Evolutionary conservation across 2,797 vertebrate genomes (phyloP).

Genomic region (Gallirallus australis): DNA sequence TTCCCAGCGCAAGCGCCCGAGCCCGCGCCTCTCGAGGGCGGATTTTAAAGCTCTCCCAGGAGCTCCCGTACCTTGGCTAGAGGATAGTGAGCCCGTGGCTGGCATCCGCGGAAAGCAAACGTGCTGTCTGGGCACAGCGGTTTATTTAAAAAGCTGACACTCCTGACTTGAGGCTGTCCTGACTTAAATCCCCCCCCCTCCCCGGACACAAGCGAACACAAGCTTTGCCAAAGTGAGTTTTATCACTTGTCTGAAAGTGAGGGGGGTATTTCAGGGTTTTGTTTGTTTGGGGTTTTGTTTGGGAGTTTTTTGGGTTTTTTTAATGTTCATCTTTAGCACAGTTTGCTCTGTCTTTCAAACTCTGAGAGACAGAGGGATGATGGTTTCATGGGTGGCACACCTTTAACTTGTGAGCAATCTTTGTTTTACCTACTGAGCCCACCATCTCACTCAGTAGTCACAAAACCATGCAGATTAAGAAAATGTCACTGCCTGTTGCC

Average conservation of each 20-base stretch:
- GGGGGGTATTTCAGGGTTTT: neutral
- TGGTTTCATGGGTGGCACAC: neutral
- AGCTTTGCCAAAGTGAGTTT: neutral
- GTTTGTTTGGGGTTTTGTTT: too few relatives aligned
- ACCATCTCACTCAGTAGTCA: neutral
- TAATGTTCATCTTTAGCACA: neutral
- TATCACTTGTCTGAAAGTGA: neutral
- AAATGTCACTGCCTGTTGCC: neutral
- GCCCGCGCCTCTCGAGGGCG: neutral
- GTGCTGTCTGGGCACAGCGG: neutral
- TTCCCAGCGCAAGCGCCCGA: accelerated
- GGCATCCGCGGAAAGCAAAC: neutral
- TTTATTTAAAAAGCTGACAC: neutral
- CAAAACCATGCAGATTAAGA: neutral
- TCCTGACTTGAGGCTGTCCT: neutral
- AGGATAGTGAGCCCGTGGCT: neutral
- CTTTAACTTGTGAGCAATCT: neutral
- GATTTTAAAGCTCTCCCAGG: neutral
- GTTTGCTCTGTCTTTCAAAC: neutral
- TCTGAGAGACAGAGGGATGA: neutral
- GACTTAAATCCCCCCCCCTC: neutral
- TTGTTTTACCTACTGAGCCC: neutral
- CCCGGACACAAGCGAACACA: neutral
- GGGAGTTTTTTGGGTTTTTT: too few relatives aligned
- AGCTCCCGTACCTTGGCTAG: neutral